Percentiles rank a stretch among this genome's conserved stretches.
Evolutionary conservation across 2,888 invertebrate species (phyloP).

Genomic region (Zonitis immaculata): DNA sequence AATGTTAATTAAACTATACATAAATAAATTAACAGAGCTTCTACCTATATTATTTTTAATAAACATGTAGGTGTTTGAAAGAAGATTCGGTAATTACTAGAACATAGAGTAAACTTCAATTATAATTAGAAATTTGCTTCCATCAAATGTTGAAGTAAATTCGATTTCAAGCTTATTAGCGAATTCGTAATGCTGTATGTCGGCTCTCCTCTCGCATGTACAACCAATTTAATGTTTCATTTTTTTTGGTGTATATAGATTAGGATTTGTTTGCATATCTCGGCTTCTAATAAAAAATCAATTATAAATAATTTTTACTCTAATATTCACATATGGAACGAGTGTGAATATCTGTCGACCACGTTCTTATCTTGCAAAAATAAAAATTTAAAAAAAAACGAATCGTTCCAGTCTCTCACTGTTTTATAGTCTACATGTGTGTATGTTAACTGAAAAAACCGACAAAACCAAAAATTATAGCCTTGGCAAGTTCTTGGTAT

Average conservation of each 20-base stretch:
- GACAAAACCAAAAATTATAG: not conserved
- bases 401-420: not conserved
- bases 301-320: no score
- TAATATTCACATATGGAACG: no score
- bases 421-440: not conserved
- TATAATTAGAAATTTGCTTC: conserved; percentile 6
- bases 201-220: no score
- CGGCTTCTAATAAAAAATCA: no score
- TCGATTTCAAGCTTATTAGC: not conserved
- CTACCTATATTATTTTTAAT: not conserved
- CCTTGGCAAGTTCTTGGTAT: not conserved
- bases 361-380: no score
- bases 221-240: no score
- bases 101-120: conserved; percentile 15
- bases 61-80: not conserved
- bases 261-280: no score
- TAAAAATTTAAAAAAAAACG: not conserved
- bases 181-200: not conserved
- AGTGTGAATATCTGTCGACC: no score
- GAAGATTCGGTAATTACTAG: conserved; percentile 13
- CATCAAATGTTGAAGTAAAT: not conserved
- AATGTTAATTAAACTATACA: not conserved
- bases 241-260: no score
- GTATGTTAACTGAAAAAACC: not conserved
- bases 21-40: not conserved